Evolutionary conservation across 2,888 invertebrate genomes (phyloP).

Genomic region (Amorpha juglandis): DNA sequence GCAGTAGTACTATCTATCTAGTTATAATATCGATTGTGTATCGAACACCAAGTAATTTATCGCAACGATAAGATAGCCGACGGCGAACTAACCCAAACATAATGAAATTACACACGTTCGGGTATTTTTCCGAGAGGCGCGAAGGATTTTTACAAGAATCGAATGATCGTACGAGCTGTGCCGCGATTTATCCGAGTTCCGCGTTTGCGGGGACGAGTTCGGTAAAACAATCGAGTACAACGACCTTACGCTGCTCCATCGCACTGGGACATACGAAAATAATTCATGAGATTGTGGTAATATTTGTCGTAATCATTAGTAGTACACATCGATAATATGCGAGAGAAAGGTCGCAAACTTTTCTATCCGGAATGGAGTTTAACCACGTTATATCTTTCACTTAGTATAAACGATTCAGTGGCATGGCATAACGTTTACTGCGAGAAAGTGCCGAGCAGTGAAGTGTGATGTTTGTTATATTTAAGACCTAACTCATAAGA

Average conservation of each 20-base stretch:
- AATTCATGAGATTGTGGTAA: constrained; percentile 34
- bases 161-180: constrained; percentile 20
- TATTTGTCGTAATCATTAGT: constrained; percentile 47
- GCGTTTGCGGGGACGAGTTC: constrained; percentile 22
- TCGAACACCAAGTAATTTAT: constrained; percentile 76
- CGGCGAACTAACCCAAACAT: constrained; percentile 47
- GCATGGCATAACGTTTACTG: not conserved
- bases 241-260: constrained; percentile 47
- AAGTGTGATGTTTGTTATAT: constrained; percentile 52
- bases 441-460: constrained; percentile 52
- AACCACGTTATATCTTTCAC: constrained; percentile 43
- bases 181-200: constrained; percentile 24
- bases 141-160: constrained; percentile 19
- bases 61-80: constrained; percentile 74
- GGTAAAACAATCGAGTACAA: constrained; percentile 45
- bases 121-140: constrained; percentile 46
- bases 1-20: constrained; percentile 60
- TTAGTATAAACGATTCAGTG: constrained; percentile 51
- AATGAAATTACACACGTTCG: constrained; percentile 46
- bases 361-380: constrained; percentile 39
- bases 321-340: constrained; percentile 50
- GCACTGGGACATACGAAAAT: constrained; percentile 39
- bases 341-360: constrained; percentile 53
- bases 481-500: constrained; percentile 67
- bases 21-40: constrained; percentile 73